Base-by-base conservation (phyloP, 2,888 invertebrate species). In the Pilophorus perplexus region DNA sequence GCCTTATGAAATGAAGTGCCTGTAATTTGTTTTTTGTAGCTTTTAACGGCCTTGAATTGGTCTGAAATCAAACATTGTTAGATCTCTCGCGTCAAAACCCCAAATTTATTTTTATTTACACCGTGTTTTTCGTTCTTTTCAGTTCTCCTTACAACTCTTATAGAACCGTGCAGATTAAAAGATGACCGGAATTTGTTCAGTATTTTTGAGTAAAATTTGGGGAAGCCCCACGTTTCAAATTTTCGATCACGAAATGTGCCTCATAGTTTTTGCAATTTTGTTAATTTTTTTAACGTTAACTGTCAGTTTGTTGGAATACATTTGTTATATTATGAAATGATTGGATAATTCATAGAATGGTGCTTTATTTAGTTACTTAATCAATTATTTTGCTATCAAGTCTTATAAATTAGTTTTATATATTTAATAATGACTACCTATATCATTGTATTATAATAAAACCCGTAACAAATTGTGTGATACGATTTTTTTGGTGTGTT, bases 381-480 rank as follows among this genome's bases (percentile, higher is more conserved):
- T 46, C 22, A 46, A 10, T 23, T 23, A 46, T 46, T 23, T 46
- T 23, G 46, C 4, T 22, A 23, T 46, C 25, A 37, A 55, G 22
- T 33, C 55, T 54, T 54, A 55, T 55, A 37, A 55, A 55, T 18
- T 55, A 55, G 55, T 55, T 55, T 55, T 55, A 38, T 55, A 55
- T 37, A 22, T 37, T 28, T 28, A 33, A 55, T 23, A 38, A 55
- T n/a, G n/a, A n/a, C n/a, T n/a, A n/a, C n/a, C n/a, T n/a, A n/a
- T n/a, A n/a, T n/a, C 38, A 55, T 55, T 55, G 55, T 55, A 55
- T 55, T 38, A 37, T 55, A 55, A 55, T 55, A 55, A 55, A 55
- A 37, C 10, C 38, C 22, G 18, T 55, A 55, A 55, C 55, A 38
- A 55, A 55, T 38, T 38, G 55, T n/a, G n/a, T n/a, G n/a, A n/a